Base-by-base conservation (phyloP, 2,113 vertebrate species). In the Accipiter virgatus region DNA sequence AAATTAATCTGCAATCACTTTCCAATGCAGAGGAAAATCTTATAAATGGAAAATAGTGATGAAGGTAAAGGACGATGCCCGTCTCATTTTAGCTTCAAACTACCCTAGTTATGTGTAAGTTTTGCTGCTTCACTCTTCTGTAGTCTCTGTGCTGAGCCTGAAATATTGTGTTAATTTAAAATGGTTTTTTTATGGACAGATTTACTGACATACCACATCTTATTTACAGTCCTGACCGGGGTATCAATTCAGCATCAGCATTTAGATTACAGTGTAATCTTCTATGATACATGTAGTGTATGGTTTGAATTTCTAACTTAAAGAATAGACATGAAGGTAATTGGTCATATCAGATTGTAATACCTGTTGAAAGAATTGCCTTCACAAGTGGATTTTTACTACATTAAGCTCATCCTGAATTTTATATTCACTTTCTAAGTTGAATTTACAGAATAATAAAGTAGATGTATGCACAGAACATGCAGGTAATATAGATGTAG, bases 221-320 rank as follows among this genome's bases (percentile, higher is more conserved):
- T 50, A 58, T 71, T 90, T 88, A 70, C 48, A 79, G 42, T 68
- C 38, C n/a, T 55, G 59, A 79, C 19, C 68, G 56, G 32, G 45
- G 48, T 55, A 68, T 52, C 34, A 14, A 45, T 79, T 86, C 75
- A 58, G 53, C 73, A 81, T 73, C 72, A 95, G 72, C 63, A 52
- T 86, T 97, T 92, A 84, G 29, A 84, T 79, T 67, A 62, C 59
- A 74, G 43, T 43, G 32, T 81, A 68, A 87, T 82, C 66, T 63
- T 40, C 22, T 48, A 7, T 61, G 36, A 38, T 73, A 86, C 45
- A 8, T 34, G 34, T 20, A 72, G 34, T 11, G 16, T 43, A 65
- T 17, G 12, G 31, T 78, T 93, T 90, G 66, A 82, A 86, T 90
- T 68, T 85, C 74, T 88, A 58, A 77, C 48, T 23, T 61, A 36